phyloP scores from a whole-genome alignment of 92 coral and sea anemone species.

The Porites lobata region DNA sequence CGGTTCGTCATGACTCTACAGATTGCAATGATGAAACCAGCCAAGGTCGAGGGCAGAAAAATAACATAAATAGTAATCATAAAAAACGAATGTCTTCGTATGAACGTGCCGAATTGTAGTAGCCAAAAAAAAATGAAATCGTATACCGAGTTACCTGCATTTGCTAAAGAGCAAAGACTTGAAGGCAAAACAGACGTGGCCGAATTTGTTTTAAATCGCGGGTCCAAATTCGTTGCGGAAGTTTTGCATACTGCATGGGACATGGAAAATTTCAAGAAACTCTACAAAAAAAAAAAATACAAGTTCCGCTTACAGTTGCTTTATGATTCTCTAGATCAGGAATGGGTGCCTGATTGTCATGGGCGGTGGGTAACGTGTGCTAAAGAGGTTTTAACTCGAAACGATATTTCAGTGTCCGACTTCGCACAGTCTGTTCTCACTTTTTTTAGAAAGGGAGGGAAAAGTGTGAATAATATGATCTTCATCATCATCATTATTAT shows the following conservation, averaged over 20 bases:
- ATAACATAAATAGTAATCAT: too few relatives aligned
- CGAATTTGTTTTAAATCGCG: constrained; percentile 66
- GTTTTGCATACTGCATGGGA: constrained; percentile 62
- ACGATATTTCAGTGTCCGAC: constrained; percentile 15
- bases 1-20: too few relatives aligned
- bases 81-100: constrained; percentile 33
- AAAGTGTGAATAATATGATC: neutral
- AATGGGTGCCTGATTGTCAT: constrained; percentile 46
- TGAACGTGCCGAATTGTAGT: constrained; percentile 43
- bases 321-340: constrained; percentile 13
- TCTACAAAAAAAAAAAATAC: constrained; percentile 37
- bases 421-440: constrained; percentile 10
- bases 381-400: constrained; percentile 40
- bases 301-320: constrained; percentile 55
- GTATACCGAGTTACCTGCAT: constrained; percentile 61
- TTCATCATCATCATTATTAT: too few relatives aligned
- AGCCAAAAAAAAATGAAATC: too few relatives aligned
- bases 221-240: constrained; percentile 52
- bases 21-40: neutral
- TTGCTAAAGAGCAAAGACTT: constrained; percentile 53
- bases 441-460: constrained; percentile 45
- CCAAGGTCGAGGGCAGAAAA: neutral
- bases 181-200: constrained; percentile 74
- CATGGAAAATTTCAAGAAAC: constrained; percentile 43
- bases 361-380: constrained; percentile 61